These are phyloP conservation scores for Pandemis corylana DNA, from an alignment of 2,888 invertebrate genomes.

Conservation along the genomic window DNA sequence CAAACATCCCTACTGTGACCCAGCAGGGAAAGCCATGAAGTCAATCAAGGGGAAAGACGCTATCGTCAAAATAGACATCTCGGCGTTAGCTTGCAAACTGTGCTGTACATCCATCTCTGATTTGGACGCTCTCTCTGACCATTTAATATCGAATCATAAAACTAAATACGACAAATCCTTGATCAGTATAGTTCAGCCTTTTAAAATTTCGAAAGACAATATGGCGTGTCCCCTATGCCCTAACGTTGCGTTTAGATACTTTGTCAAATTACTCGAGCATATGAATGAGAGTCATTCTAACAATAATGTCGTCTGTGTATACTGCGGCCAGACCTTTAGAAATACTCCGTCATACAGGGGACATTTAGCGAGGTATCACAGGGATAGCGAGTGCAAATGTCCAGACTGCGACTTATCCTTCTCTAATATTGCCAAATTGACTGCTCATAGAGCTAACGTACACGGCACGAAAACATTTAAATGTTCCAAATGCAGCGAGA, in stretches of 20 bases:
- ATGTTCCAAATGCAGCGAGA: slow-evolving; percentile 43
- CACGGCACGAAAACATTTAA: slow-evolving; percentile 40
- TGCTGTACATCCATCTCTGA: slow-evolving; percentile 34
- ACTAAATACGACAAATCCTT: slow-evolving; percentile 41
- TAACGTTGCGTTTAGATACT: slow-evolving; percentile 42
- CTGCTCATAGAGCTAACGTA: slow-evolving; percentile 38
- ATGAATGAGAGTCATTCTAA: slow-evolving; percentile 44
- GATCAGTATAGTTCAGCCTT: slow-evolving; percentile 42
- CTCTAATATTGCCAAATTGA: slow-evolving; percentile 34
- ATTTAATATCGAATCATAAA: slow-evolving; percentile 42
- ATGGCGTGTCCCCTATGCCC: slow-evolving; percentile 41
- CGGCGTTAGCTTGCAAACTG: slow-evolving; percentile 41
- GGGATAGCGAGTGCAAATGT: slow-evolving; percentile 38
- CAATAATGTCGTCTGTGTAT: slow-evolving; percentile 44
- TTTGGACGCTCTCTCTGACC: slow-evolving; percentile 39
- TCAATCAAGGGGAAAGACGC: slow-evolving; percentile 42
- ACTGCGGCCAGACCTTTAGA: slow-evolving; percentile 45
- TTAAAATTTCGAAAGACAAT: slow-evolving; percentile 43
- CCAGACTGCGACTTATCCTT: slow-evolving; percentile 64
- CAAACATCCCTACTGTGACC: slow-evolving; percentile 37
- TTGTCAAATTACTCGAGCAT: slow-evolving; percentile 44
- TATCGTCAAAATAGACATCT: slow-evolving; percentile 43
- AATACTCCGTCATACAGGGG: slow-evolving; percentile 43
- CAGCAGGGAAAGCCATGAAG: slow-evolving; percentile 33
- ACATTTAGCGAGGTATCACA: slow-evolving; percentile 44